A percentile compares a stretch with the other conserved stretches of the same genome.
phyloP scores from a whole-genome alignment of 2,113 vertebrate genomes.

The Diphyllodes magnificus region DNA sequence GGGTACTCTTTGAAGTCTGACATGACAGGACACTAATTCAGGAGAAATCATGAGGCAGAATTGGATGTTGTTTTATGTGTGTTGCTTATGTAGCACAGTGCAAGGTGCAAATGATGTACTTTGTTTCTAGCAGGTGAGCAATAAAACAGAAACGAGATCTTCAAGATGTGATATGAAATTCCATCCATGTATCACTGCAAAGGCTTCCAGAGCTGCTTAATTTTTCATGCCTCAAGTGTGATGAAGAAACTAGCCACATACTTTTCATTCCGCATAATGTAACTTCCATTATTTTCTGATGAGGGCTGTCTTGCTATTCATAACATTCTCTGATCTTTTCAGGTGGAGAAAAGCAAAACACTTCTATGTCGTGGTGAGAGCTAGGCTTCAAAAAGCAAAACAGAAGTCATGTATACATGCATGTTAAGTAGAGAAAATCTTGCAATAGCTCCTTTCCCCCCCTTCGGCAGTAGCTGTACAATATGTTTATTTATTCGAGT shows the following conservation, averaged over 20 bases:
- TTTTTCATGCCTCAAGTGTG: not conserved
- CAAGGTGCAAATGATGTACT: not conserved
- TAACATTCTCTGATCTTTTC: not conserved
- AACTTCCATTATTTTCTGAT: not conserved
- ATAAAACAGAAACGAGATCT: not conserved
- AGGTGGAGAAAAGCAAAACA: not conserved
- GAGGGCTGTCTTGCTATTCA: not conserved
- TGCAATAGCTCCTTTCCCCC: not conserved
- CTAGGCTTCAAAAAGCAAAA: not conserved
- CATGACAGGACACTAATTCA: not conserved
- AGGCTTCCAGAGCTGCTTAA: not conserved
- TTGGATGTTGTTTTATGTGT: not conserved
- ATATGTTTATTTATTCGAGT: not conserved
- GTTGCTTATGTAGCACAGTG: not conserved
- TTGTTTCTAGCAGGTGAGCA: not conserved
- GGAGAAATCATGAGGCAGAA: not conserved
- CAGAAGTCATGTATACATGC: not conserved
- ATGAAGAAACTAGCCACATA: not conserved
- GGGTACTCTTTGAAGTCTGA: not conserved
- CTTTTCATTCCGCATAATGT: rapidly evolving
- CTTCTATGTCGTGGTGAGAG: not conserved
- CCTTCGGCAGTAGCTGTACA: not conserved
- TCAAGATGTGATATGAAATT: not conserved
- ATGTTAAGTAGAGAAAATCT: not conserved
- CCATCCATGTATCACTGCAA: not conserved